A percentile compares a stretch with the other conserved stretches of the same genome.
phyloP scores from a whole-genome alignment of 2,888 invertebrate genomes.

The Lasius fuliginosus region DNA sequence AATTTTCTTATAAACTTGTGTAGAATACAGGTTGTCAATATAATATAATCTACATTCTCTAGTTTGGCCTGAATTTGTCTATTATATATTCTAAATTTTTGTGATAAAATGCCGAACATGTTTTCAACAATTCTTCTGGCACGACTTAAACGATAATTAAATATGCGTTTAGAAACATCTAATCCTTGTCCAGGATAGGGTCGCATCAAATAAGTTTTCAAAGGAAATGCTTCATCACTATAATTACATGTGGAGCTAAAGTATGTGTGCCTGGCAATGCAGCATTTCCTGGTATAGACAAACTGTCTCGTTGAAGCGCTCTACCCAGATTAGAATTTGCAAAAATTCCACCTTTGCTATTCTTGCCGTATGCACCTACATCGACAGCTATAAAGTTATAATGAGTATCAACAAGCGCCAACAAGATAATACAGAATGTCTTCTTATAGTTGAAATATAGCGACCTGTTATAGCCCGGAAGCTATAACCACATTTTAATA shows the following conservation, averaged over 20 bases:
- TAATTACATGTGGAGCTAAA: constrained; percentile 65
- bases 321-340: constrained; percentile 65
- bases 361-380: constrained; percentile 63
- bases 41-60: constrained; percentile 12
- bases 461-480: no score
- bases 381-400: constrained; percentile 72
- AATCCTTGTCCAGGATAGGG: constrained; percentile 58
- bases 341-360: constrained; percentile 70
- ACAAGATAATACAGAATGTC: constrained; percentile 63
- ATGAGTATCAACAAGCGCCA: constrained; percentile 54
- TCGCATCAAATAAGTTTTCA: constrained; percentile 59
- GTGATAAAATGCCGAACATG: constrained; percentile 9
- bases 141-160: constrained; percentile 59
- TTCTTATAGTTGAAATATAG: constrained; percentile 57
- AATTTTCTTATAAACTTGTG: constrained; percentile 32
- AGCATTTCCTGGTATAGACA: constrained; percentile 62
- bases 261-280: constrained; percentile 54
- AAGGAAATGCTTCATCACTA: constrained; percentile 64
- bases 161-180: constrained; percentile 48
- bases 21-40: constrained; percentile 31
- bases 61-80: constrained; percentile 13
- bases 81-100: constrained; percentile 34
- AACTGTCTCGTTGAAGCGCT: constrained; percentile 50
- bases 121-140: constrained; percentile 52
- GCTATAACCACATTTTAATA: no score